Evolutionary conservation across 2,113 vertebrate species (phyloP), one percentile per base, ranked within the genome.

Genomic region (Austrofundulus limnaeus): DNA sequence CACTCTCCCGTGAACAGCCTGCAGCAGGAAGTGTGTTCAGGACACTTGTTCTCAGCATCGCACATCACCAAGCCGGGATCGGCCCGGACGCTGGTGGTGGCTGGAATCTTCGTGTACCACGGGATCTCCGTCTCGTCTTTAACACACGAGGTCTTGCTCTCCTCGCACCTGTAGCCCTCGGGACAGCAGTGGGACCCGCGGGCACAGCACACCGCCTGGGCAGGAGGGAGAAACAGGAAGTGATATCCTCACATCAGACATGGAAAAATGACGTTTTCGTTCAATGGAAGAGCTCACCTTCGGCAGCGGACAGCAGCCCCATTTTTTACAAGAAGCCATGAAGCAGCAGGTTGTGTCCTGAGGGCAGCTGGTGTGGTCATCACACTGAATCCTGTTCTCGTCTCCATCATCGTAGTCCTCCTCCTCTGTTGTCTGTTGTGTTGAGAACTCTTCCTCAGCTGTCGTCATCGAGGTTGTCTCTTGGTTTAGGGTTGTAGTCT

Each of bases 101-200:
- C 81, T 1, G 82, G 51, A 2, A 88, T 49, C 56, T 92, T 92
- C 41, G 72, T 86, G 81, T 90, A 90, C 89, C 89, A 92, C 1
- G 92, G 91, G n/a, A 93, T 83, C 56, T 55, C 71, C n/a, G 83
- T 50, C 11, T 68, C 72, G 0, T 59, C 81, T 56, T 64, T 81
- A n/a, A 61, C 5, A 70, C 92, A 93, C 0, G 75, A 25, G 1
- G 28, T 52, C 1, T 0, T 2, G 1, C 0, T 1, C 39, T 48
- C 34, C 1, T 84, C 43, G 23, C 92, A 93, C n/a, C 11, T 68
- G 75, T 91, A 90, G 42, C 55, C 1, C 0, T 1, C 0, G 4
- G 92, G 92, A 54, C 92, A 93, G 69, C 92, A 93, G 73, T 91
- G 87, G 4, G 41, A 42, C 1, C 89, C 86, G 6, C 90, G 89